These are phyloP conservation scores for Drosophila ercepeae DNA, from an alignment of 1,140 invertebrate genomes.

Conservation along the genomic window DNA sequence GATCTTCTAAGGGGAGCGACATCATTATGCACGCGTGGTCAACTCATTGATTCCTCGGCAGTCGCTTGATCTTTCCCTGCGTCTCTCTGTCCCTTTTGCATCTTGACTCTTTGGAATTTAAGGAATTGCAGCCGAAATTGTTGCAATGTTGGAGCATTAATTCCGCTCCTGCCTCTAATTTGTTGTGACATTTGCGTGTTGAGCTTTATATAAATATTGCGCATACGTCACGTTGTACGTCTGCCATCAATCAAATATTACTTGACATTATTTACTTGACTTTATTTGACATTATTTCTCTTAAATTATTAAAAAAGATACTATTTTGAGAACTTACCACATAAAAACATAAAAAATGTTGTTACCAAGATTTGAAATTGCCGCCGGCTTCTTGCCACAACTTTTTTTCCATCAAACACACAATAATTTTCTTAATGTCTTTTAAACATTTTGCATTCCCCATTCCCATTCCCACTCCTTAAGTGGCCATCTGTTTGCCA, in stretches of 20 bases:
- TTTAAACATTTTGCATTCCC: slow-evolving; percentile 7
- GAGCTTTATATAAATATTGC: slow-evolving; percentile 37
- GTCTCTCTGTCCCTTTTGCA: slow-evolving; percentile 5
- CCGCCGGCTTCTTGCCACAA: slow-evolving; percentile 19
- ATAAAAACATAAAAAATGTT: too few species aligned
- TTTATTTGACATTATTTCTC: too few species aligned
- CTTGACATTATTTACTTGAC: neutral
- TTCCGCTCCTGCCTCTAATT: slow-evolving; percentile 12
- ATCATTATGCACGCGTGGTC: slow-evolving; percentile 79
- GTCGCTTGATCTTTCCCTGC: neutral
- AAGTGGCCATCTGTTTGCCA: slow-evolving; percentile 46
- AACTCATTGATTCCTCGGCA: slow-evolving; percentile 59
- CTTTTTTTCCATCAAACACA: neutral
- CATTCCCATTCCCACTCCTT: slow-evolving; percentile 7
- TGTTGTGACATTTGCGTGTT: slow-evolving; percentile 42
- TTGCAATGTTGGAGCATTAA: slow-evolving; percentile 35
- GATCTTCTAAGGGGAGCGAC: slow-evolving; percentile 79
- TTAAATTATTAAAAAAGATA: neutral
- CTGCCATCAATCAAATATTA: slow-evolving; percentile 12
- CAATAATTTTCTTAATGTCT: slow-evolving; percentile 4
- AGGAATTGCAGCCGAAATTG: slow-evolving; percentile 41
- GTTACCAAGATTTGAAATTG: too few species aligned
- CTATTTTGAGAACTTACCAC: too few species aligned
- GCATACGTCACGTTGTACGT: slow-evolving; percentile 36
- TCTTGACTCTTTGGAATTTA: slow-evolving; percentile 22